Conservation (phyloP, 2,888 invertebrate species). For the Ischnus inquisitorius region DNA sequence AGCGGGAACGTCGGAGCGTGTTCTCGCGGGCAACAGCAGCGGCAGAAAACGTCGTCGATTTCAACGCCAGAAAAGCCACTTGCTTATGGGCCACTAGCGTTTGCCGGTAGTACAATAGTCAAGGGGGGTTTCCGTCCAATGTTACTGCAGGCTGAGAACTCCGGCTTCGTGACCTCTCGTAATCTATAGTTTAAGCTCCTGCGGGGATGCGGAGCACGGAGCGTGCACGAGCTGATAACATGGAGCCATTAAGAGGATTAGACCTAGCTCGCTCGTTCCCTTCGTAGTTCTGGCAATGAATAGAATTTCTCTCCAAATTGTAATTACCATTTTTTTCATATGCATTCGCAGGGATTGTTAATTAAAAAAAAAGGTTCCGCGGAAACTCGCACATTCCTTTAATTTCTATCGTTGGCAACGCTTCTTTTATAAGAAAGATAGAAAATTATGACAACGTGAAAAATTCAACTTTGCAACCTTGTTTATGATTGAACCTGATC, state of each 20-base stretch:
- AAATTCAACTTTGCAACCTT: too few relatives aligned
- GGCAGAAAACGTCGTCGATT: constrained; percentile 7
- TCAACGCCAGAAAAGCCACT: neutral
- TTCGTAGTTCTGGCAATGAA: neutral
- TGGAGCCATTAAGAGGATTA: constrained; percentile 61
- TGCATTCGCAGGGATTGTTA: neutral
- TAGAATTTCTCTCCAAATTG: neutral
- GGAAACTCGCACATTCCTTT: too few relatives aligned
- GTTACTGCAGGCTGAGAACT: neutral
- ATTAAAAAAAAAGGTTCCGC: neutral
- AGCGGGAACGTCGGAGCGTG: constrained; percentile 39
- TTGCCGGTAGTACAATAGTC: constrained; percentile 52
- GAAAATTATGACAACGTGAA: too few relatives aligned
- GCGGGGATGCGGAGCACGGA: constrained; percentile 11
- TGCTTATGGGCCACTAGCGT: constrained; percentile 22
- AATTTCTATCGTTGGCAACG: too few relatives aligned
- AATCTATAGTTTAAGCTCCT: constrained; percentile 13
- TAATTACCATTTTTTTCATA: neutral
- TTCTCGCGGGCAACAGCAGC: neutral
- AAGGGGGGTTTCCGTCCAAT: neutral
- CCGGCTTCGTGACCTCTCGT: constrained; percentile 57
- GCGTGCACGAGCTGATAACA: constrained; percentile 53
- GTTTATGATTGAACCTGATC: too few relatives aligned
- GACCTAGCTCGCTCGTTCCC: constrained; percentile 23
- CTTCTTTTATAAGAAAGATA: too few relatives aligned